Evolutionary conservation across 2,888 invertebrate species (phyloP).

Genomic region (Caenorhabditis panamensis): DNA sequence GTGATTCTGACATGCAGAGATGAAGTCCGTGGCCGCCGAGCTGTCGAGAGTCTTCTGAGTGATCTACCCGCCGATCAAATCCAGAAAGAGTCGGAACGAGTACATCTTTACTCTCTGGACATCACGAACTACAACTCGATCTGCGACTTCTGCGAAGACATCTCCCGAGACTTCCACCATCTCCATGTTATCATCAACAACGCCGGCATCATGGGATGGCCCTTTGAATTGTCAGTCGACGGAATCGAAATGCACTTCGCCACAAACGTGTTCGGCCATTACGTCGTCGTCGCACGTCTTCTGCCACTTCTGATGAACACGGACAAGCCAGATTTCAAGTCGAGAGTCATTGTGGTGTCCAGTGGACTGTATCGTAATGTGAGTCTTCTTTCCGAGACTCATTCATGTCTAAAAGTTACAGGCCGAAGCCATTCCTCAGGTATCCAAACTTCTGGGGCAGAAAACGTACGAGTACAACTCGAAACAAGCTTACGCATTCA

Average conservation of each 20-base stretch:
- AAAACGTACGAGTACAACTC: constrained; percentile 73
- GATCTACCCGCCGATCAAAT: constrained; percentile 19
- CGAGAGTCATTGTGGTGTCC: constrained; percentile 82
- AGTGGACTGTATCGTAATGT: constrained; percentile 80
- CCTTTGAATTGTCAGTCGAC: constrained; percentile 85
- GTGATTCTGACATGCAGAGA: constrained; percentile 70
- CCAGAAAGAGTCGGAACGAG: constrained; percentile 30
- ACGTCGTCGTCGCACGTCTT: constrained; percentile 85
- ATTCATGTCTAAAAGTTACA: not conserved
- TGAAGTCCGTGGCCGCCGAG: constrained; percentile 61
- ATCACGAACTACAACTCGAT: constrained; percentile 67
- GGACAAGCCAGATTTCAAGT: constrained; percentile 82
- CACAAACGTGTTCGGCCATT: constrained; percentile 90
- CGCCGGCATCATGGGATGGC: constrained; percentile 87
- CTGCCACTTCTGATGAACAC: constrained; percentile 85
- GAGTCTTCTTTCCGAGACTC: constrained; percentile 1
- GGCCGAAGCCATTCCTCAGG: constrained; percentile 52
- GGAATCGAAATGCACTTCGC: constrained; percentile 90
- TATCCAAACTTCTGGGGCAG: constrained; percentile 67
- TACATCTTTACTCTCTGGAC: constrained; percentile 65
- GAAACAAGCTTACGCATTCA: constrained; percentile 79
- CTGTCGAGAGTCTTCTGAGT: constrained; percentile 46
- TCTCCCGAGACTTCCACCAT: constrained; percentile 34
- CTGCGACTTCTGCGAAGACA: constrained; percentile 62
- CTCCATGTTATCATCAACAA: constrained; percentile 89